Base-by-base conservation (phyloP, 2,888 invertebrate genomes). In the Troides oblongomaculatus region DNA sequence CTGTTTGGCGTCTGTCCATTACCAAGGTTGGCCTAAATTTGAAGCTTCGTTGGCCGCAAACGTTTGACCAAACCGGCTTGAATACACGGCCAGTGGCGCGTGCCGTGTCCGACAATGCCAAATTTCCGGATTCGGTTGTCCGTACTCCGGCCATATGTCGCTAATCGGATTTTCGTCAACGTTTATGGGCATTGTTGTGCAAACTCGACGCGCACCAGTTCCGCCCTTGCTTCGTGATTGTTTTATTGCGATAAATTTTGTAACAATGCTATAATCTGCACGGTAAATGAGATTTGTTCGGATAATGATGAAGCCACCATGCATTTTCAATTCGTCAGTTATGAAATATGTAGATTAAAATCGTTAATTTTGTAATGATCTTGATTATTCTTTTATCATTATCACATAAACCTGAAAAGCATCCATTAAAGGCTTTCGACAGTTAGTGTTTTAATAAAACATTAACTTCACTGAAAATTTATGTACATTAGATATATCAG, bases 61-160 rank as follows among this genome's bases (percentile, higher is more conserved):
- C 62, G 69, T 66, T 66, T 62, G 63, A 62, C 64, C 61, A 69
- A 60, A 61, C 62, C 17, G 23, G 50, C 66, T 56, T 63, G 46
- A 69, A 65, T 70, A 62, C 74, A 72, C 69, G 74, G 72, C 73
- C 79, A 79, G 69, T 75, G 73, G 74, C 77, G 75, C 82, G 80
- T 72, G 75, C 70, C 77, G 72, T 76, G 74, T 73, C 74, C 71
- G 77, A 81, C 80, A 81, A 81, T 81, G 78, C 76, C 71, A 73
- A 77, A 78, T 77, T 80, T 82, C 81, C 80, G 81, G 68, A 64
- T 74, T 76, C 73, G 74, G 74, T 75, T 77, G 73, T 74, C 75
- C n/a, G 74, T 67, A 65, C 68, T 62, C 62, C 62, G 71, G 66
- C 70, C 74, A 77, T 78, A 76, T 79, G 75, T 72, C 71, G 72